Base-by-base conservation (phyloP, 2,888 invertebrate species). In the Cryptocheilus praepositus region DNA sequence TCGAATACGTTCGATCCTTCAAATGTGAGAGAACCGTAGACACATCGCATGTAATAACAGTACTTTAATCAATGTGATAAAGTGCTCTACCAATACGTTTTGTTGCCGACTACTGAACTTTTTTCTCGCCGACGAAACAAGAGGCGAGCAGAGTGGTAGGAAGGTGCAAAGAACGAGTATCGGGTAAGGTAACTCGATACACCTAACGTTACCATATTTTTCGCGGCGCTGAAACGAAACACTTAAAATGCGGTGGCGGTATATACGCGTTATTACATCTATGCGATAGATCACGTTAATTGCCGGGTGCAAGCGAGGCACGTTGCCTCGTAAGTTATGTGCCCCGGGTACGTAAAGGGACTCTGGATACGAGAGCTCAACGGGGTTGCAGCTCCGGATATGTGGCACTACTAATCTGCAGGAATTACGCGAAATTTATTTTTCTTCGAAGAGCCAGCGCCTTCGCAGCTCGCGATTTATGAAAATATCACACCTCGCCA, bases 221-320 rank as follows among this genome's bases (percentile, higher is more conserved):
- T 77, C 49, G 21, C 55, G 64, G 60, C 70, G 76, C 72, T 76
- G 73, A 73, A 81, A 79, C 79, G 77, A 77, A 81, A 79, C 74
- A 77, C 78, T 83, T 82, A 77, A 80, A 82, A 82, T 76, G 70
- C 71, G 76, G 58, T 74, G 80, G 79, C 79, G 81, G 74, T 82
- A 74, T 64, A 61, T 63, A 70, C 77, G 81, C 83, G 85, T 85
- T 86, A 86, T 86, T 85, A 86, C 85, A 81, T 82, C 77, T 80
- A 75, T 68, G 79, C 85, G 79, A 85, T 86, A 86, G 84, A 86
- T 86, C 86, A 86, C 80, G 83, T 85, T 86, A 86, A 86, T 86
- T 86, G 86, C 84, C 73, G 79, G 73, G 78, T 73, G 83, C 65
- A 79, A 18, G 80, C 80, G 77, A 75, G 70, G 77, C 82, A 83